Percentiles rank a stretch among this genome's conserved stretches.
Evolutionary conservation across 2,797 vertebrate species (phyloP).

Genomic region (Notolabrus celidotus): DNA sequence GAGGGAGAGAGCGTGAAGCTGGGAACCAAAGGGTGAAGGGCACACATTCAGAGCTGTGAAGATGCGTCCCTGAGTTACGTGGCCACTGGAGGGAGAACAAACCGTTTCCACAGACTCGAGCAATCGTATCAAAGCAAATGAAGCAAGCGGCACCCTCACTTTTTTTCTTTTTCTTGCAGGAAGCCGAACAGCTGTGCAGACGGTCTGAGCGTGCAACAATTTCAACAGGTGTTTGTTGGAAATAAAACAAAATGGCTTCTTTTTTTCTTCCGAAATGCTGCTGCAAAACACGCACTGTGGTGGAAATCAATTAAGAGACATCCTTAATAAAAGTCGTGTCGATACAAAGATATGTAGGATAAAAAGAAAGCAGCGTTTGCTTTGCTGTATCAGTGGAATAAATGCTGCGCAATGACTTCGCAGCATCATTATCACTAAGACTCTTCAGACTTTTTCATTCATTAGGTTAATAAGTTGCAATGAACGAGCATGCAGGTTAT

Average conservation of each 20-base stretch:
- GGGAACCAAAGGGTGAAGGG: constrained; percentile 57
- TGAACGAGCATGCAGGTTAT: constrained; percentile 63
- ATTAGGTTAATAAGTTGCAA: constrained; percentile 63
- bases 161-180: constrained; percentile 35
- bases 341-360: constrained; percentile 18
- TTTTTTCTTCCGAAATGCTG: constrained; percentile 13
- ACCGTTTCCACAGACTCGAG: constrained; percentile 12
- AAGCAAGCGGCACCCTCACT: constrained; percentile 10
- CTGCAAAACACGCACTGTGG: constrained; percentile 23
- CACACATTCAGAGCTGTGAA: constrained; percentile 56
- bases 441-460: constrained; percentile 21
- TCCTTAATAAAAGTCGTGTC: background rate
- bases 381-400: constrained; percentile 34
- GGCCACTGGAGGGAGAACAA: constrained; percentile 40
- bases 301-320: constrained; percentile 8
- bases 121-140: constrained; percentile 32
- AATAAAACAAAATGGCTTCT: constrained; percentile 72
- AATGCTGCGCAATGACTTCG: constrained; percentile 71
- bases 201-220: constrained; percentile 46
- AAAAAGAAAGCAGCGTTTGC: constrained; percentile 2
- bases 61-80: constrained; percentile 53
- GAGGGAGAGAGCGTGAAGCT: constrained; percentile 18
- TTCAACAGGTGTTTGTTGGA: constrained; percentile 80
- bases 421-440: constrained; percentile 35
- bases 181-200: constrained; percentile 44